Evolutionary conservation across 2,888 invertebrate genomes (phyloP).

Genomic region (Amblyjoppa proteus): DNA sequence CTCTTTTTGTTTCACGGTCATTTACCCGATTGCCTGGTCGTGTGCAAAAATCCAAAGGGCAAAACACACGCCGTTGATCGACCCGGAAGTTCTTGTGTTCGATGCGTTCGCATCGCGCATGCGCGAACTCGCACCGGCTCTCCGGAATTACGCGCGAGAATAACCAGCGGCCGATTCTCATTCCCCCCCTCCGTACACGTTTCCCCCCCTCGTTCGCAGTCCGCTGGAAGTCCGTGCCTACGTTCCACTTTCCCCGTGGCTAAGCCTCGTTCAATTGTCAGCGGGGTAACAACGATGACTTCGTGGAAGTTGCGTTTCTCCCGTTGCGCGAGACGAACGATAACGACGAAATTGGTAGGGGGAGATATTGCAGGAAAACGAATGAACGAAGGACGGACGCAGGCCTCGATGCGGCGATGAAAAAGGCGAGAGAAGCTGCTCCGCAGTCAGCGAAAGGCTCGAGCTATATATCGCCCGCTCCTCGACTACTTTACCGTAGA

Average conservation of each 20-base stretch:
- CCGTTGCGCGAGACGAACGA: conserved; percentile 37
- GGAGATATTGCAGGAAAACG: conserved; percentile 5
- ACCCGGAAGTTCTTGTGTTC: conserved; percentile 10
- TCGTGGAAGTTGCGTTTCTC: conserved; percentile 50
- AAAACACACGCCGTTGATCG: conserved; percentile 3
- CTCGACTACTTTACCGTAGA: conserved; percentile 28
- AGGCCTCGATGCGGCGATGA: not conserved
- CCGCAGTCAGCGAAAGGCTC: not conserved
- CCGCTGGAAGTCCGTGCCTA: not conserved
- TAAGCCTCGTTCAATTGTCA: conserved; percentile 53
- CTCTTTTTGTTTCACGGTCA: not conserved
- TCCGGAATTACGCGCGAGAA: conserved; percentile 52
- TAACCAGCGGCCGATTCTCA: not conserved
- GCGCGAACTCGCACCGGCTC: conserved; percentile 9
- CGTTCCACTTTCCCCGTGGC: conserved; percentile 55
- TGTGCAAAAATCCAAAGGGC: conserved; percentile 5
- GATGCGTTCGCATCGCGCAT: not conserved
- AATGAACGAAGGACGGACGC: conserved; percentile 7
- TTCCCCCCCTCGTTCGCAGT: not conserved
- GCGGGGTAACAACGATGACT: conserved; percentile 50
- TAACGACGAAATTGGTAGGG: conserved; percentile 7
- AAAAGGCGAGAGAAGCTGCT: not conserved
- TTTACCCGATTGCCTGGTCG: not conserved
- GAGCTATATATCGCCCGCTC: not conserved
- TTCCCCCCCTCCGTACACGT: not conserved